phyloP scores from a whole-genome alignment of 1,140 invertebrate species.

The Eumeta japonica region DNA sequence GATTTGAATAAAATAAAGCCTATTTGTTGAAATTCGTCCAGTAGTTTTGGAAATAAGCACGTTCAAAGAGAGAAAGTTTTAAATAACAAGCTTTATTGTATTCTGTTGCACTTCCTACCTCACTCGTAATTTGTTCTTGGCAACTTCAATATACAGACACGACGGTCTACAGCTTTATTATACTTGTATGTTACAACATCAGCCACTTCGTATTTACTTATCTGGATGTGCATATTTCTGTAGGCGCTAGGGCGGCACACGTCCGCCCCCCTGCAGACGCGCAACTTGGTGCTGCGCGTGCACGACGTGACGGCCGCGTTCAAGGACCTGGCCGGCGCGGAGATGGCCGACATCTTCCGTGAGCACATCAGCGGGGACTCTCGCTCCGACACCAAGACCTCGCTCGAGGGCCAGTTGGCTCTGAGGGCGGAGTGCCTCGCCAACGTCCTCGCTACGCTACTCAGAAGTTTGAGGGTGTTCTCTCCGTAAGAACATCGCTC shows the following conservation, averaged over 20 bases:
- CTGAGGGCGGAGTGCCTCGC: conserved; percentile 78
- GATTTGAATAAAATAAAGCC: too few relatives aligned
- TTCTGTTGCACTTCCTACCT: too few relatives aligned
- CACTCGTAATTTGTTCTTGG: too few relatives aligned
- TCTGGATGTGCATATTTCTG: conserved; percentile 7
- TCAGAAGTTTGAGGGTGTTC: conserved; percentile 79
- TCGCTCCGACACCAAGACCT: conserved; percentile 34
- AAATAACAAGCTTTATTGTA: too few relatives aligned
- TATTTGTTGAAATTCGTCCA: too few relatives aligned
- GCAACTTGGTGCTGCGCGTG: conserved; percentile 76
- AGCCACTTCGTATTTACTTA: background rate
- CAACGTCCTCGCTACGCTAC: conserved; percentile 74
- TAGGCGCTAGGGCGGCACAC: conserved; percentile 72
- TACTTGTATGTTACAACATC: too few relatives aligned
- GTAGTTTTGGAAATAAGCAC: too few relatives aligned
- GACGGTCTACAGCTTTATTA: too few relatives aligned
- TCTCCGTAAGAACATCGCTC: conserved; percentile 59
- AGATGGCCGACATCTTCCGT: conserved; percentile 57
- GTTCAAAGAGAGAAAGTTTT: too few relatives aligned
- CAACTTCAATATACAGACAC: too few relatives aligned
- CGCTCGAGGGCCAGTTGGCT: conserved; percentile 64
- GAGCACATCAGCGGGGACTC: conserved; percentile 45
- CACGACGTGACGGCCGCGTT: conserved; percentile 79
- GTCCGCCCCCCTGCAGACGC: conserved; percentile 73
- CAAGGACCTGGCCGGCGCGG: conserved; percentile 64